Percentiles rank a stretch among this genome's conserved stretches.
phyloP scores from a whole-genome alignment of 2,113 vertebrate genomes.

The Danionella cerebrum region DNA sequence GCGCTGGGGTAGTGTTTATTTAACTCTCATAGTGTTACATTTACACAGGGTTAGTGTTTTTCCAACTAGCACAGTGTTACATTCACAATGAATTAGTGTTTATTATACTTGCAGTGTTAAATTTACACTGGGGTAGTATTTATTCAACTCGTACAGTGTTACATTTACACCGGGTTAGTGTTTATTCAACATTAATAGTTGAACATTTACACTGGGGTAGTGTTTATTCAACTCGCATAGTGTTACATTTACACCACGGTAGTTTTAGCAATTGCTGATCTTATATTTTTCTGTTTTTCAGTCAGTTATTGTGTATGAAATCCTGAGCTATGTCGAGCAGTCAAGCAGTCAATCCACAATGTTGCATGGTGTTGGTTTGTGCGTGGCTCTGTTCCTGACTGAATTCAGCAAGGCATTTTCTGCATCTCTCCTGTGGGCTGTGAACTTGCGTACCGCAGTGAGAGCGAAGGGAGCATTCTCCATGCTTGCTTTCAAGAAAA shows the following conservation, averaged over 20 bases:
- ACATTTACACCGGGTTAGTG: too few species aligned
- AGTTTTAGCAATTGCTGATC: background rate
- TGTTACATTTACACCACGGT: background rate
- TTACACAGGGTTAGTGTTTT: too few species aligned
- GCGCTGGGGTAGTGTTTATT: too few species aligned
- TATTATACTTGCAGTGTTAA: too few species aligned
- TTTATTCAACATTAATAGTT: too few species aligned
- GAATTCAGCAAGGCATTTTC: conserved; percentile 66
- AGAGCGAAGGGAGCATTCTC: conserved; percentile 66
- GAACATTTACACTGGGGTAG: too few species aligned
- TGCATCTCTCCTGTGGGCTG: conserved; percentile 62
- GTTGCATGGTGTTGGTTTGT: conserved; percentile 56
- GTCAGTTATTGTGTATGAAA: conserved; percentile 63
- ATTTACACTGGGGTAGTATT: too few species aligned
- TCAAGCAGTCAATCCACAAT: background rate
- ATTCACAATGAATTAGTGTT: too few species aligned
- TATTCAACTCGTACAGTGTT: too few species aligned
- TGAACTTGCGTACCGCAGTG: conserved; percentile 68
- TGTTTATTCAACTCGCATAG: too few species aligned
- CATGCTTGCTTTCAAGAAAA: conserved; percentile 62
- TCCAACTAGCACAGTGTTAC: too few species aligned
- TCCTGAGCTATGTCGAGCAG: conserved; percentile 55
- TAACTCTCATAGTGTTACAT: too few species aligned
- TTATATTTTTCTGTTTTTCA: conserved; percentile 32
- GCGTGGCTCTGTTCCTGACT: conserved; percentile 58